Percentiles rank a stretch among this genome's conserved stretches.
Evolutionary conservation across 2,113 vertebrate genomes (phyloP).

Genomic region (Gasterosteus nipponicus): DNA sequence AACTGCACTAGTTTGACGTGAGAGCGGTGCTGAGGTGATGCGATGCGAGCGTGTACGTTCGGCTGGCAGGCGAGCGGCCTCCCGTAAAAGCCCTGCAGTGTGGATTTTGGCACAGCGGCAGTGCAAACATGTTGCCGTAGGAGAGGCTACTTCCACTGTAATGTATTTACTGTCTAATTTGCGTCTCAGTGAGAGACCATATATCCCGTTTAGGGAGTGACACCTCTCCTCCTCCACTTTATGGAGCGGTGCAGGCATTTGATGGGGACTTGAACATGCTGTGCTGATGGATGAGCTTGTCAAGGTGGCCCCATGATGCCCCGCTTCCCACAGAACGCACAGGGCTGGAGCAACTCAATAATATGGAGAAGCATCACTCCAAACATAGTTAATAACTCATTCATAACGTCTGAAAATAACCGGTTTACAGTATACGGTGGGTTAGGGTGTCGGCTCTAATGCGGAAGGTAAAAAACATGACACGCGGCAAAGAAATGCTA

Average conservation of each 20-base stretch:
- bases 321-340: slow-evolving; percentile 60
- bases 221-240: slow-evolving; percentile 83
- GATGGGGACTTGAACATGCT: slow-evolving; percentile 78
- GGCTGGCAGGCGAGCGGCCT: slow-evolving; percentile 61
- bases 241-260: slow-evolving; percentile 75
- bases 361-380: slow-evolving; percentile 53
- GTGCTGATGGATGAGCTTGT: slow-evolving; percentile 85
- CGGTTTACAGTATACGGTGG: slow-evolving; percentile 27
- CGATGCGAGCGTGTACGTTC: slow-evolving; percentile 59
- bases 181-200: slow-evolving; percentile 83
- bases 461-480: slow-evolving; percentile 25
- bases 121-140: slow-evolving; percentile 76
- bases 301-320: slow-evolving; percentile 73
- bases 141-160: slow-evolving; percentile 79
- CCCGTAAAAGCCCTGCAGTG: slow-evolving; percentile 67
- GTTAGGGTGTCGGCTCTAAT: slow-evolving; percentile 36
- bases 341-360: slow-evolving; percentile 61
- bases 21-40: slow-evolving; percentile 33
- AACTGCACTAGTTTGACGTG: slow-evolving; percentile 27
- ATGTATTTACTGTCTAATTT: slow-evolving; percentile 88
- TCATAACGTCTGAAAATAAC: slow-evolving; percentile 66
- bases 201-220: slow-evolving; percentile 87
- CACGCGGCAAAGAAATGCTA: slow-evolving; percentile 34
- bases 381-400: slow-evolving; percentile 67
- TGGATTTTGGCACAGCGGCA: slow-evolving; percentile 70